Evolutionary conservation across 2,888 invertebrate species (phyloP), one percentile per base, ranked within the genome.

Genomic region (Epinotia brunnichana): DNA sequence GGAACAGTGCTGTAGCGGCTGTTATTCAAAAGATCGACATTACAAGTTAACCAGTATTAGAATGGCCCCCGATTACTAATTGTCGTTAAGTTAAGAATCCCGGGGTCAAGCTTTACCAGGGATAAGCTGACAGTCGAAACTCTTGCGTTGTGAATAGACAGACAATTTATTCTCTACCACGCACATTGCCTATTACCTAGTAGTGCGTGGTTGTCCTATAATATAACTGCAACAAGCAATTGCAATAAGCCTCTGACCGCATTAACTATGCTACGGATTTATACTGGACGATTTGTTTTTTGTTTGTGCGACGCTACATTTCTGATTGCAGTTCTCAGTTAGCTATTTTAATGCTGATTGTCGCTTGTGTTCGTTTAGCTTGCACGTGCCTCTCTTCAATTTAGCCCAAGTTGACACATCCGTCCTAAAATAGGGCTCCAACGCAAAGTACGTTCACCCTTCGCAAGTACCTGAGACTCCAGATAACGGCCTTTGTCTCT

Each of bases 381-480:
- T 35, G 61, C 68, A 69, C 68, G 63, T 29, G 68, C 21, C 68
- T 72, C 51, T 29, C 21, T 53, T 53, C 60, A 56, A 67, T 73
- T 68, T 15, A 63, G 29, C 56, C 39, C 41, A 69, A 69, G 73
- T 73, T 73, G 73, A 59, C 73, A 73, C 63, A 57, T 63, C 62
- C 69, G 73, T 69, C 63, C 63, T 24, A 73, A 73, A 73, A 69
- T 69, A 73, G 73, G 73, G 51, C 73, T 63, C 63, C 63, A 70
- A 63, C 53, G 48, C 57, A 73, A 73, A 73, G 73, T 73, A 63
- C 73, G 21, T 73, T 73, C 68, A 73, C 68, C 73, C 68, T 59
- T 24, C 53, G 4, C 17, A 29, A 59, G 62, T 53, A 44, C 56
- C 51, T 39, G 56, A 56, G 51, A 44, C 53, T 39, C 15, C 60